These are phyloP conservation scores for Urocolius indicus DNA, from an alignment of 2,113 vertebrate species.

Conservation along the genomic window DNA sequence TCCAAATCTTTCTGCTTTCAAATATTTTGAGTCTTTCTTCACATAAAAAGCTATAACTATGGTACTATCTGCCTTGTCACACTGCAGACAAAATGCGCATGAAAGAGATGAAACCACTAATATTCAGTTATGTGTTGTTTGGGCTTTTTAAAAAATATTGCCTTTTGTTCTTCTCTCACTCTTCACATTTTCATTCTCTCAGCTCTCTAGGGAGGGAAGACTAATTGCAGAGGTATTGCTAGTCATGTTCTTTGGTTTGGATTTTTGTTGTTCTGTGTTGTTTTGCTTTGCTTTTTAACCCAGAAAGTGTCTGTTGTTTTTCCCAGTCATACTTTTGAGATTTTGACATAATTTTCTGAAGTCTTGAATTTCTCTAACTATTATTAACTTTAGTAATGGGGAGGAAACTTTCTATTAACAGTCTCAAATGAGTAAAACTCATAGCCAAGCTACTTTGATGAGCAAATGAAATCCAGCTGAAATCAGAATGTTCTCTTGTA, in stretches of 20 bases:
- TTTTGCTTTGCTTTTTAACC: background rate
- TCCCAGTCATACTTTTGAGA: slow-evolving; percentile 4
- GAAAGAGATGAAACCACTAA: background rate
- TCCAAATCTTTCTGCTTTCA: background rate
- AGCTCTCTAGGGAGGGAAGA: background rate
- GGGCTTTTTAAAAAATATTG: background rate
- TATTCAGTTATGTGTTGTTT: background rate
- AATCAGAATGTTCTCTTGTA: slow-evolving; percentile 70
- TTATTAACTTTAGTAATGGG: slow-evolving; percentile 13
- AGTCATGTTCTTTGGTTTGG: background rate
- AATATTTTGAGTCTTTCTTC: background rate
- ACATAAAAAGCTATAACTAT: background rate
- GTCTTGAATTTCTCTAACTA: slow-evolving; percentile 39
- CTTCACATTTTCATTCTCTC: background rate
- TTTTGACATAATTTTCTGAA: slow-evolving; percentile 6
- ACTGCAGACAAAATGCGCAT: background rate
- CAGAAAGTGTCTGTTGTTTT: background rate
- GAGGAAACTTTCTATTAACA: slow-evolving; percentile 53
- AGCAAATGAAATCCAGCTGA: slow-evolving; percentile 58
- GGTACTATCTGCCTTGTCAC: background rate
- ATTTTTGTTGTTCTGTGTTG: background rate
- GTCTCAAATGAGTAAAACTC: slow-evolving; percentile 55
- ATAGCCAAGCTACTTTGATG: slow-evolving; percentile 12
- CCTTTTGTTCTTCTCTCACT: slow-evolving; percentile 37
- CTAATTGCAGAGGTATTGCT: background rate